Conservation (phyloP, 2,797 vertebrate species). For the Micrastur ruficollis region DNA sequence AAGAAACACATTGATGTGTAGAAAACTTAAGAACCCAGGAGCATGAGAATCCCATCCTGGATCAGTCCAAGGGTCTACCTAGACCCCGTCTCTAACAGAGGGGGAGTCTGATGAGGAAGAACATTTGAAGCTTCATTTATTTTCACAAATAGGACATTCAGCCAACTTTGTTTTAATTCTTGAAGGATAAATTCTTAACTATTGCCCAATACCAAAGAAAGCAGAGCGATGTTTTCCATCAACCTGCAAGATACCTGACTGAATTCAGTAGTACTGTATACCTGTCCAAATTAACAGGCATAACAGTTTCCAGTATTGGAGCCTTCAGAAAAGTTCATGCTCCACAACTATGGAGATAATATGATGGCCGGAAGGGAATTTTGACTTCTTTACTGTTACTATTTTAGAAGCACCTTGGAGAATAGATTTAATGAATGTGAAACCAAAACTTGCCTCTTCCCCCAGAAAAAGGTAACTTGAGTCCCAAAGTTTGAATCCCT, state of each 20-base stretch:
- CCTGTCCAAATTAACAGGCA: background rate
- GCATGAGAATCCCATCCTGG: background rate
- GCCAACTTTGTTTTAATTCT: background rate
- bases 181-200: background rate
- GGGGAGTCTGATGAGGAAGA: background rate
- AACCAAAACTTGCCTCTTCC: background rate
- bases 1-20: background rate
- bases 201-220: background rate
- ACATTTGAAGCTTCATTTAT: background rate
- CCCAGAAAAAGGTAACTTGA: background rate
- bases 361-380: background rate
- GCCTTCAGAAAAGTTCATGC: slow-evolving; percentile 34
- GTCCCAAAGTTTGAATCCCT: background rate
- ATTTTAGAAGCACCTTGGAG: background rate
- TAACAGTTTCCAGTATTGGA: background rate
- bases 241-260: background rate
- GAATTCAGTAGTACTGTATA: background rate
- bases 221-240: slow-evolving; percentile 10
- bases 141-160: background rate
- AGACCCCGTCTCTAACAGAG: background rate
- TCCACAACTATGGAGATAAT: background rate
- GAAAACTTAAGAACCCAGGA: background rate
- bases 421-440: background rate
- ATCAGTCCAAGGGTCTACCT: background rate
- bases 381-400: background rate